These are phyloP conservation scores for Eurois occulta DNA, from an alignment of 2,888 invertebrate species.

Conservation along the genomic window DNA sequence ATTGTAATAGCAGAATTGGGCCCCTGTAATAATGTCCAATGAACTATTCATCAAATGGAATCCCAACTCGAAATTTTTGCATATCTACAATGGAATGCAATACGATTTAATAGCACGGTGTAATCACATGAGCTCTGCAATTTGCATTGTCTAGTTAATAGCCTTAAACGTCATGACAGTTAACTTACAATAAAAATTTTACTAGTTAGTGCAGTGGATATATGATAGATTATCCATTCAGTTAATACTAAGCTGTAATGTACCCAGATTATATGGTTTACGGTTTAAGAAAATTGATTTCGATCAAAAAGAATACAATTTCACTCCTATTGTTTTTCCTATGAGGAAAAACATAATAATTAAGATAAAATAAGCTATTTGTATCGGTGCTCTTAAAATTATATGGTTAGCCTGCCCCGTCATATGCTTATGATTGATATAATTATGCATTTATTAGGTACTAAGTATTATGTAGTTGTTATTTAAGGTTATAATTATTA, in stretches of 20 bases:
- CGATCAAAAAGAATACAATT: too few relatives aligned
- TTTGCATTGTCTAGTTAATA: neutral
- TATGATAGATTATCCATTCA: conserved; percentile 10
- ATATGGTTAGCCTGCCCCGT: too few relatives aligned
- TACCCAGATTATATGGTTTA: neutral
- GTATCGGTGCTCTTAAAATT: too few relatives aligned
- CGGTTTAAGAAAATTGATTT: too few relatives aligned
- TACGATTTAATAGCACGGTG: neutral
- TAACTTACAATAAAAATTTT: neutral
- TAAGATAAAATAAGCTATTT: too few relatives aligned
- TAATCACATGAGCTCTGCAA: neutral
- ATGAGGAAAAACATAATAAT: too few relatives aligned
- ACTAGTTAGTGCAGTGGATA: neutral
- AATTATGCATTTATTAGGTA: neutral
- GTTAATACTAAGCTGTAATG: neutral
- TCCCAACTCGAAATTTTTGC: neutral
- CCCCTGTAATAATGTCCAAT: too few relatives aligned
- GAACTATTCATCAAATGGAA: neutral
- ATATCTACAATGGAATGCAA: neutral
- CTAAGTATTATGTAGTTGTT: neutral
- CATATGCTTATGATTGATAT: too few relatives aligned
- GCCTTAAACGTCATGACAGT: neutral
- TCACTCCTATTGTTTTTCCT: too few relatives aligned
- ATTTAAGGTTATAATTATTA: neutral
- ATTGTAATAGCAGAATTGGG: too few relatives aligned